A percentile compares a stretch with the other conserved stretches of the same genome.
Conservation (phyloP, 2,888 invertebrate species). For the Drosophila pegasa region DNA sequence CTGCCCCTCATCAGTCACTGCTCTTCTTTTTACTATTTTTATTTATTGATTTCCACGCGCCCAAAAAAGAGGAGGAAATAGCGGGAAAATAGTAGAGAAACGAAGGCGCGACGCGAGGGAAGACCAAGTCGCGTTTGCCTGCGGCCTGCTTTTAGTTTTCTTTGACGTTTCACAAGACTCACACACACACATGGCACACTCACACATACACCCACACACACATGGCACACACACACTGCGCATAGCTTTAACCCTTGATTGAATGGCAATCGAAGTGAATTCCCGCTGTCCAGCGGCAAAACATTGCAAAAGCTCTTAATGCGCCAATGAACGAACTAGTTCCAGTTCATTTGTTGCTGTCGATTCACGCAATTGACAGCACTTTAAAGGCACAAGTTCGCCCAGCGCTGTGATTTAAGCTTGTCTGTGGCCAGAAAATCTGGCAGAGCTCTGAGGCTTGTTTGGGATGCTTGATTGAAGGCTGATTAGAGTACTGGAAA, state of each 20-base stretch:
- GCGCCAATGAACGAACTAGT: slow-evolving; percentile 26
- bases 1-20: too few relatives aligned
- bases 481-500: background rate
- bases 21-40: slow-evolving; percentile 18
- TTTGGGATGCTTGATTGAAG: background rate
- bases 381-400: background rate
- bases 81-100: background rate
- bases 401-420: background rate
- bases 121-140: slow-evolving; percentile 37
- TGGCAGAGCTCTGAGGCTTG: background rate
- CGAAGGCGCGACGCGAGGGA: slow-evolving; percentile 9
- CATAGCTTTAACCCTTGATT: slow-evolving; percentile 46
- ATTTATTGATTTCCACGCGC: slow-evolving; percentile 68
- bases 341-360: slow-evolving; percentile 8
- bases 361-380: background rate
- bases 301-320: slow-evolving; percentile 17
- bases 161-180: slow-evolving; percentile 36
- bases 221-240: slow-evolving; percentile 13
- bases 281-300: slow-evolving; percentile 1
- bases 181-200: slow-evolving; percentile 12
- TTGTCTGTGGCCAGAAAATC: background rate
- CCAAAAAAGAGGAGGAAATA: slow-evolving; percentile 2
- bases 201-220: background rate
- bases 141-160: slow-evolving; percentile 52
- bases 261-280: slow-evolving; percentile 14